Evolutionary conservation across 2,888 invertebrate species (phyloP).

Genomic region (Prosopocoilus inquinatus): DNA sequence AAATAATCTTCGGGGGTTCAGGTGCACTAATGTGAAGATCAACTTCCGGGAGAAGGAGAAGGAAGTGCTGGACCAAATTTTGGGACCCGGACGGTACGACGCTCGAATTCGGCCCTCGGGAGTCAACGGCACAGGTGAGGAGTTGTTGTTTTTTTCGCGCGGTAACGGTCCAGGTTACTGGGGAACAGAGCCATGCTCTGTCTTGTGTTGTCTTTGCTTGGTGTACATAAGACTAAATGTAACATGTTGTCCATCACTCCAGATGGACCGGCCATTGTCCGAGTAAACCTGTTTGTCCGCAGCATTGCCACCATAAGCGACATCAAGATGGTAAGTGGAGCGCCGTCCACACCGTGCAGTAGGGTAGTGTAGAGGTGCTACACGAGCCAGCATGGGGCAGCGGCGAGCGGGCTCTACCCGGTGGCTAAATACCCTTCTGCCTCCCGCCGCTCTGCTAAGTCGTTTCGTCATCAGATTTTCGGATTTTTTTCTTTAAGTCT

Average conservation of each 20-base stretch:
- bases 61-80: constrained; percentile 88
- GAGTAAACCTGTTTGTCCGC: constrained; percentile 97
- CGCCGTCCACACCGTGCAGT: constrained; percentile 40
- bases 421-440: constrained; percentile 14
- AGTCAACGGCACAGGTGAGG: constrained; percentile 90
- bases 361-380: constrained; percentile 47
- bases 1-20: constrained; percentile 43
- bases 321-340: constrained; percentile 95
- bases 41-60: constrained; percentile 95
- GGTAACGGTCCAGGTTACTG: constrained; percentile 3
- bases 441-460: background rate
- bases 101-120: constrained; percentile 91
- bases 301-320: constrained; percentile 98
- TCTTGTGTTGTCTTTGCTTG: constrained; percentile 21
- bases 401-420: constrained; percentile 32
- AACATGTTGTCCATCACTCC: constrained; percentile 51
- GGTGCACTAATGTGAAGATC: constrained; percentile 77
- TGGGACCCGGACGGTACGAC: constrained; percentile 88
- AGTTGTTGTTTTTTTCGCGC: background rate
- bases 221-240: constrained; percentile 45
- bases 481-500: background rate
- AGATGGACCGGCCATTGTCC: constrained; percentile 96
- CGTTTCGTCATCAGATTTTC: background rate
- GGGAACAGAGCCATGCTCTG: constrained; percentile 11
- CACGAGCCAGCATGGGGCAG: constrained; percentile 46